Percentiles rank a stretch among this genome's conserved stretches.
These are phyloP conservation scores for Syndactyla subalaris DNA, from an alignment of 2,797 vertebrate species.

Conservation along the genomic window DNA sequence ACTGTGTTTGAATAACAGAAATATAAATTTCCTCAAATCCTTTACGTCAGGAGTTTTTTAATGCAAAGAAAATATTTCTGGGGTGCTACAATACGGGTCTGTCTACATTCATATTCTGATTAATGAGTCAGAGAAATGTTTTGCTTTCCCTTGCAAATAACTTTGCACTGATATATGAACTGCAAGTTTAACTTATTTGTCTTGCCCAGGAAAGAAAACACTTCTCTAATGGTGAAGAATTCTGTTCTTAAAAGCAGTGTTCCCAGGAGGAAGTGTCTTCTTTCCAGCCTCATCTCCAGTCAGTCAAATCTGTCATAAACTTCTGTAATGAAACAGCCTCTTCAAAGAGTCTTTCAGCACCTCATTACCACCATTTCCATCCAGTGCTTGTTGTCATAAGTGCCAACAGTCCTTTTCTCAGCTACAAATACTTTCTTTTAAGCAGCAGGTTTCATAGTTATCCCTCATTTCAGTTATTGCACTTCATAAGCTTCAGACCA, in stretches of 20 bases:
- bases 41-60: neutral
- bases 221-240: neutral
- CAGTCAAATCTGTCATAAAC: neutral
- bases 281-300: neutral
- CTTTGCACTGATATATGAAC: neutral
- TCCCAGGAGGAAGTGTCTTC: neutral
- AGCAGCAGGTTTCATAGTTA: neutral
- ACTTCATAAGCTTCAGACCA: neutral
- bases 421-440: fast-evolving
- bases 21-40: neutral
- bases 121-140: neutral
- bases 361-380: neutral
- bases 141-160: neutral
- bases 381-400: neutral
- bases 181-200: neutral
- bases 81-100: neutral
- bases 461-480: neutral
- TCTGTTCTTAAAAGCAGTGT: neutral
- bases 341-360: neutral
- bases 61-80: neutral
- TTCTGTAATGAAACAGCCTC: neutral
- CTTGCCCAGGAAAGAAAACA: neutral
- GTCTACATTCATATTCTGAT: neutral
- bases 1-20: neutral
- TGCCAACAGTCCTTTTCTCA: neutral